Percentiles rank a stretch among this genome's conserved stretches.
phyloP scores from a whole-genome alignment of 1,140 invertebrate species.

The Rhyzopertha dominica region DNA sequence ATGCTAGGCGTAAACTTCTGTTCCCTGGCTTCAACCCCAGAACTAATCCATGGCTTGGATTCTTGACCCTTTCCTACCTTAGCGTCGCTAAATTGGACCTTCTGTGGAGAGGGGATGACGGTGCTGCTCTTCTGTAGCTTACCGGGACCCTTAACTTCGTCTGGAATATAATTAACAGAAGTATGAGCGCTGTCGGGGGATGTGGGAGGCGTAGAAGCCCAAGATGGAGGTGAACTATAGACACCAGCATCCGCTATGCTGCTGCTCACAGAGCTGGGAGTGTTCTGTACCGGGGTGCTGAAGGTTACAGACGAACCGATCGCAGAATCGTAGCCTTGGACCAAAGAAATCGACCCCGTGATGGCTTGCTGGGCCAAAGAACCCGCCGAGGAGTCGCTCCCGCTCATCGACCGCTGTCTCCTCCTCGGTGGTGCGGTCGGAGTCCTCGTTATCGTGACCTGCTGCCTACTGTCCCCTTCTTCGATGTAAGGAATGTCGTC shows the following conservation, averaged over 20 bases:
- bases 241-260: constrained; percentile 43
- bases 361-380: constrained; percentile 46
- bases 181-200: constrained; percentile 52
- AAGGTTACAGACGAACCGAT: constrained; percentile 56
- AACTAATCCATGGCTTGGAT: constrained; percentile 24
- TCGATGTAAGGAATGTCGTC: constrained; percentile 72
- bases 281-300: constrained; percentile 48
- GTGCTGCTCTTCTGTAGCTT: constrained; percentile 19
- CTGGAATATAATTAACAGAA: constrained; percentile 53
- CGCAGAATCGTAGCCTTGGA: constrained; percentile 51
- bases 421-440: constrained; percentile 31
- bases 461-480: constrained; percentile 46
- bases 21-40: constrained; percentile 31
- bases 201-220: constrained; percentile 55
- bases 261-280: constrained; percentile 37
- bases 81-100: constrained; percentile 15
- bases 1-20: constrained; percentile 54
- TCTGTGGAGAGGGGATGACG: constrained; percentile 11
- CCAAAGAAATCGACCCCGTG: constrained; percentile 46
- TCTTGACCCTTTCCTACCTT: constrained; percentile 19
- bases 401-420: constrained; percentile 45
- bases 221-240: constrained; percentile 55
- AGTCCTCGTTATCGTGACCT: constrained; percentile 34
- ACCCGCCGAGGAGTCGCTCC: constrained; percentile 48
- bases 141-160: constrained; percentile 36